Conservation (phyloP, 2,797 vertebrate genomes). For the Mormyrus hasselquistii region DNA sequence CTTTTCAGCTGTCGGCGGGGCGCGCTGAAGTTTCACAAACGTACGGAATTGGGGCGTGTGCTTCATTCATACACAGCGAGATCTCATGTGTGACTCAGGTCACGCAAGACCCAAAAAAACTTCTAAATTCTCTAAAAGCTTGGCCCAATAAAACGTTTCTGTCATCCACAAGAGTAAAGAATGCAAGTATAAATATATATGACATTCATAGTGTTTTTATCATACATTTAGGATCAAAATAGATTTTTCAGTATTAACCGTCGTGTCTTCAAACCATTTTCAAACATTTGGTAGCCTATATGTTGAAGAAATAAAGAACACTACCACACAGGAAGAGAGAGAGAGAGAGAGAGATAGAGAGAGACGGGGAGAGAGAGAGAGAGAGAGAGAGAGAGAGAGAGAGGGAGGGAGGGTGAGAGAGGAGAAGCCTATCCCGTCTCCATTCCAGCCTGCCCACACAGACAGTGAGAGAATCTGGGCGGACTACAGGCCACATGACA, state of each 20-base stretch:
- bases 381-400: conserved; percentile 30
- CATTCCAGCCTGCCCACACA: conserved; percentile 71
- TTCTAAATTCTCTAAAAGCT: not conserved
- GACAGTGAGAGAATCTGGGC: conserved; percentile 57
- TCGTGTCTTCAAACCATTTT: not conserved
- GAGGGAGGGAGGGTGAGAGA: conserved; percentile 9
- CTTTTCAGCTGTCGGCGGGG: not conserved
- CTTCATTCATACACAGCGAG: not conserved
- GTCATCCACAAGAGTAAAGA: not conserved
- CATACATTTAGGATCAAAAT: not conserved
- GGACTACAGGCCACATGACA: conserved; percentile 73
- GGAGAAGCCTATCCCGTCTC: conserved; percentile 61
- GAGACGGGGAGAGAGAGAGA: conserved; percentile 25
- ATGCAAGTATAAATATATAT: not conserved
- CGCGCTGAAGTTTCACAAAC: not conserved
- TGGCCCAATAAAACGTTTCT: not conserved
- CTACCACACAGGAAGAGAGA: conserved; percentile 32
- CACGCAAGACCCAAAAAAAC: not conserved
- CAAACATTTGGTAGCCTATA: not conserved
- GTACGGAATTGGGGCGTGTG: not conserved
- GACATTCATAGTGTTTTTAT: not conserved
- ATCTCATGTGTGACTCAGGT: not conserved
- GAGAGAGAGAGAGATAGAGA: conserved; percentile 30
- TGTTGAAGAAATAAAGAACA: conserved; percentile 14
- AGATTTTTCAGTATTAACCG: not conserved